Evolutionary conservation across 1,140 invertebrate genomes (phyloP).

Genomic region (Drosophila ananassae): DNA sequence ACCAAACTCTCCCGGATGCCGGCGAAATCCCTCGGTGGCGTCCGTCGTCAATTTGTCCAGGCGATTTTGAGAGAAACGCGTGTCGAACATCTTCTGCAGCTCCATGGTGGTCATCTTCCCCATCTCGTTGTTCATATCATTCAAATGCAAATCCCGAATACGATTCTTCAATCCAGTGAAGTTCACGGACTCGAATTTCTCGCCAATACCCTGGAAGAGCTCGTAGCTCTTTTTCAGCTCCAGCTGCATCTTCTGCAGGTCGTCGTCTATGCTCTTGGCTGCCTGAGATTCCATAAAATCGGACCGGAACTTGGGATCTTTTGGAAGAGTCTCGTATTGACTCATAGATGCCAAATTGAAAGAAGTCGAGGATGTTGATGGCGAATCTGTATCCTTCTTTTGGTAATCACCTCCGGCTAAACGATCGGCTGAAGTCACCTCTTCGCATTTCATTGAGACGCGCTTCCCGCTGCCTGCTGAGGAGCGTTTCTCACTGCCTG

Average conservation of each 20-base stretch:
- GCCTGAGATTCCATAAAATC: constrained; percentile 52
- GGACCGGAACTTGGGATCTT: constrained; percentile 13
- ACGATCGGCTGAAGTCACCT: neutral
- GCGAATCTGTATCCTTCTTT: neutral
- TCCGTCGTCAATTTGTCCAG: constrained; percentile 61
- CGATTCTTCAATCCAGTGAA: constrained; percentile 63
- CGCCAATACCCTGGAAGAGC: constrained; percentile 70
- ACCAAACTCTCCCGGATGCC: constrained; percentile 78
- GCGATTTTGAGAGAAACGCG: constrained; percentile 55
- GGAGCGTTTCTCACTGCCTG: no score
- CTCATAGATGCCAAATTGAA: constrained; percentile 5
- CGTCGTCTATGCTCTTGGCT: constrained; percentile 56
- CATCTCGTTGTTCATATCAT: constrained; percentile 35
- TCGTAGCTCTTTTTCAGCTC: constrained; percentile 71
- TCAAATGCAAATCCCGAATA: constrained; percentile 69
- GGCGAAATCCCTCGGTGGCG: constrained; percentile 62
- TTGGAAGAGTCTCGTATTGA: constrained; percentile 2
- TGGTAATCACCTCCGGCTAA: constrained; percentile 1
- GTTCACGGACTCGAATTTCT: constrained; percentile 67
- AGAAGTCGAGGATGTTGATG: constrained; percentile 2
- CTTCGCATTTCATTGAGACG: neutral
- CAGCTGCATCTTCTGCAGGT: constrained; percentile 69
- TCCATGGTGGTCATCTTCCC: constrained; percentile 46
- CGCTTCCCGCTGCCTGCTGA: neutral
- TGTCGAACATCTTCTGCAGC: constrained; percentile 61